Percentiles rank a stretch among this genome's conserved stretches.
phyloP scores from a whole-genome alignment of 2,113 vertebrate genomes.

The Scopus umbretta region DNA sequence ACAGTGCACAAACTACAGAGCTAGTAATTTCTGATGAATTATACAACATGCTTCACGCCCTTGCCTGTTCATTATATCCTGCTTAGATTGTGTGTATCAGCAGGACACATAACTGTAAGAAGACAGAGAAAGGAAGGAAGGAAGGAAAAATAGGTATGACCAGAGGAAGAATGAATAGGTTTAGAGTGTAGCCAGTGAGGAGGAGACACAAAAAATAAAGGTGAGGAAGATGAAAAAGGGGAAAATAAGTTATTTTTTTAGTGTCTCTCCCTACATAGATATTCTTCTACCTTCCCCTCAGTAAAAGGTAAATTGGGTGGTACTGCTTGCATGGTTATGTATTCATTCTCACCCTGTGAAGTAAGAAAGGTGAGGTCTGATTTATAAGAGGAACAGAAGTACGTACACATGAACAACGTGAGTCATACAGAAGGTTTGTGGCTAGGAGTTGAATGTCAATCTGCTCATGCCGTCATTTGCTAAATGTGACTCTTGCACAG shows the following conservation, averaged over 20 bases:
- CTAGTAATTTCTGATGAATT: background rate
- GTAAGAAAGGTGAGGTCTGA: background rate
- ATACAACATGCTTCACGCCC: background rate
- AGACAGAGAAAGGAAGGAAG: background rate
- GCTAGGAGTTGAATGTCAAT: background rate
- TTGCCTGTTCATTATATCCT: background rate
- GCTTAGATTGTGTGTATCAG: background rate
- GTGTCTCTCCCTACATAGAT: background rate
- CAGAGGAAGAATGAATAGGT: background rate
- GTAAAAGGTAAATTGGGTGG: background rate
- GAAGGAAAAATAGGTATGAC: background rate
- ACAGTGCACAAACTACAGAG: background rate
- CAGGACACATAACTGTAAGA: background rate
- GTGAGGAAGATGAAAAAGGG: background rate
- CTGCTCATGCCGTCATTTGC: background rate
- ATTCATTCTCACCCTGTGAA: background rate
- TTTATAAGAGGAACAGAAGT: background rate
- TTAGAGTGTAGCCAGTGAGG: background rate
- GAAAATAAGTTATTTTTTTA: background rate
- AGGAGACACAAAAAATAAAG: background rate
- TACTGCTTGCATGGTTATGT: background rate
- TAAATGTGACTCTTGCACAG: background rate
- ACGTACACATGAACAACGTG: background rate
- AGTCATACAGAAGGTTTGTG: background rate
- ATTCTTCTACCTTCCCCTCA: background rate